A percentile compares a stretch with the other conserved stretches of the same genome.
These are phyloP conservation scores for Malthinus flaveolus DNA, from an alignment of 2,888 invertebrate genomes.

Conservation along the genomic window DNA sequence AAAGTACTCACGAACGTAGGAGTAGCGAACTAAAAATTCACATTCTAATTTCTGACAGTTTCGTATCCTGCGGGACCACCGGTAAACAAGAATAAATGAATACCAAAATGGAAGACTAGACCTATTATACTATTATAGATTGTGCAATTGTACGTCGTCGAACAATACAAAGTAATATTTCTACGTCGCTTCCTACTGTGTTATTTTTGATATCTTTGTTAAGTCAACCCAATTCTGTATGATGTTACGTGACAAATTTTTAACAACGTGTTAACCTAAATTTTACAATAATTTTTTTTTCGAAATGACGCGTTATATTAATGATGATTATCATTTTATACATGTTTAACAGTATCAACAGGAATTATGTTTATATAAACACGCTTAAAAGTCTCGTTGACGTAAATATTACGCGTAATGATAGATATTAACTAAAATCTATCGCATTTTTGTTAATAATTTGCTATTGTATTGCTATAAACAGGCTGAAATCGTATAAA, in stretches of 20 bases:
- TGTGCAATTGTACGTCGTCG: slow-evolving; percentile 53
- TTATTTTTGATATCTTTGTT: slow-evolving; percentile 51
- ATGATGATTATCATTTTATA: no score
- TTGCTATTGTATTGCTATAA: no score
- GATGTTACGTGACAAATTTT: neutral
- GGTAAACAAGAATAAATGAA: slow-evolving; percentile 50
- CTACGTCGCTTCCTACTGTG: slow-evolving; percentile 48
- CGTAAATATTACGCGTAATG: no score
- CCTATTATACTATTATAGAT: slow-evolving; percentile 49
- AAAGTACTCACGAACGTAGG: slow-evolving; percentile 10
- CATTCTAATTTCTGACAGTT: slow-evolving; percentile 36
- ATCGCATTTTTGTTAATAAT: no score
- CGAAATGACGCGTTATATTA: no score
- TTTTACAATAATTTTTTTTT: no score
- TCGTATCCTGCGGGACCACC: slow-evolving; percentile 39
- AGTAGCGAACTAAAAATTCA: slow-evolving; percentile 26
- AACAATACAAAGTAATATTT: slow-evolving; percentile 52
- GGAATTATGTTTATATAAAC: no score
- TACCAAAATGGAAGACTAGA: slow-evolving; percentile 51
- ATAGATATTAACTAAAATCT: no score
- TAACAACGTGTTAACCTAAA: neutral
- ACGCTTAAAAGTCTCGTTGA: no score
- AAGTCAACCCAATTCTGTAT: slow-evolving; percentile 11
- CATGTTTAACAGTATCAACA: no score
- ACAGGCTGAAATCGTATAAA: no score